phyloP scores from a whole-genome alignment of 2,888 invertebrate species.

The Metalampra italica region DNA sequence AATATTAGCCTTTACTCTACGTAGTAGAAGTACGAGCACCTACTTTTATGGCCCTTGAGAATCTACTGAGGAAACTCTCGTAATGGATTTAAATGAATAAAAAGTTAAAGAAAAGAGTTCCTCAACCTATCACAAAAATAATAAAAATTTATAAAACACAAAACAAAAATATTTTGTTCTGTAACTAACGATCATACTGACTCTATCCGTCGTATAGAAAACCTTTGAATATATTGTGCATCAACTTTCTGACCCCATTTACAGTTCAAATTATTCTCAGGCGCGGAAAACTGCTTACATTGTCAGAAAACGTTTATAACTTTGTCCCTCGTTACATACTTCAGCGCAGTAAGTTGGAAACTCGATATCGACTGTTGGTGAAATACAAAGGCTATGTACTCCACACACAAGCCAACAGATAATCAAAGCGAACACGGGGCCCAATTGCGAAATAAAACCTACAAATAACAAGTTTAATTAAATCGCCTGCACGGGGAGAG shows the following conservation, averaged over 20 bases:
- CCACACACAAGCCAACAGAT: slow-evolving; percentile 33
- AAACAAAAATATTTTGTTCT: no score
- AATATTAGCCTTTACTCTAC: background rate
- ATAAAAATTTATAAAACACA: no score
- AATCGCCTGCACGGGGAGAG: slow-evolving; percentile 53
- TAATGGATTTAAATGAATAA: no score
- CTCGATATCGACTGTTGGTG: background rate
- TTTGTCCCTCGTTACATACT: background rate
- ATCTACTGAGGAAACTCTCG: background rate
- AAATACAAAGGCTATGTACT: slow-evolving; percentile 8
- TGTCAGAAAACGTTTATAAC: slow-evolving; percentile 2
- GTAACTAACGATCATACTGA: no score
- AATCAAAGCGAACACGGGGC: slow-evolving; percentile 61
- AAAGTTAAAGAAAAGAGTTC: no score
- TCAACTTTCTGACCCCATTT: no score
- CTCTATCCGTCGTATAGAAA: no score
- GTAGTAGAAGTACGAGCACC: background rate
- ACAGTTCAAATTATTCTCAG: background rate
- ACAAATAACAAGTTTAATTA: slow-evolving; percentile 78
- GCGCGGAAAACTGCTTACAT: slow-evolving; percentile 1
- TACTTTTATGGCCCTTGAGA: background rate
- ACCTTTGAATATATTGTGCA: no score
- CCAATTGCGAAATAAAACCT: slow-evolving; percentile 73
- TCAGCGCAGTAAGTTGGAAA: background rate
- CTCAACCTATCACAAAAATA: no score